These are phyloP conservation scores for Drosophila yakuba DNA, from an alignment of 1,140 invertebrate species.

Conservation along the genomic window DNA sequence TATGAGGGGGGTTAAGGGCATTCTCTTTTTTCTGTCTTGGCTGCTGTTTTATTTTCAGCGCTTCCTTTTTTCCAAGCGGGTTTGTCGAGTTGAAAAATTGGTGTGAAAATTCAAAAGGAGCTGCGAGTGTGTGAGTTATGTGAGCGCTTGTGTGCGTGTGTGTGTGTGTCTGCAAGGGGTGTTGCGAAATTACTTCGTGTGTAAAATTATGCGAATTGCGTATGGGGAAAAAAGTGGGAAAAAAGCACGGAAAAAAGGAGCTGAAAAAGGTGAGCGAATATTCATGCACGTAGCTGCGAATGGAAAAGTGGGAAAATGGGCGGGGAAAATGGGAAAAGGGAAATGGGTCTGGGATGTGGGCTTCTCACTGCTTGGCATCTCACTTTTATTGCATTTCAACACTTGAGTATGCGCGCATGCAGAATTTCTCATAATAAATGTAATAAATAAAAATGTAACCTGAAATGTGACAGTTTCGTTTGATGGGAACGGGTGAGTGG, in stretches of 20 bases:
- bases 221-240: conserved; percentile 42
- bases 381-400: conserved; percentile 83
- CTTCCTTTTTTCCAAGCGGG: conserved; percentile 62
- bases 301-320: conserved; percentile 6
- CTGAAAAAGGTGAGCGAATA: conserved; percentile 72
- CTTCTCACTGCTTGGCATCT: conserved; percentile 58
- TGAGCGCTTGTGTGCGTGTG: conserved; percentile 26
- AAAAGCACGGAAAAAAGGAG: conserved; percentile 29
- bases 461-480: conserved; percentile 80
- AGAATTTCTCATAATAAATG: conserved; percentile 83
- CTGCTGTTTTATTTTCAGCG: conserved; percentile 37
- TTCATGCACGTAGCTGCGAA: conserved; percentile 64
- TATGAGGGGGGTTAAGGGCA: conserved; percentile 20
- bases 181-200: conserved; percentile 82
- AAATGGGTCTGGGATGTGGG: conserved; percentile 25
- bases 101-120: conserved; percentile 84
- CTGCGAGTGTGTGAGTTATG: conserved; percentile 69
- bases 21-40: conserved; percentile 26
- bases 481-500: conserved; percentile 27
- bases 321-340: background rate
- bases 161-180: conserved; percentile 43
- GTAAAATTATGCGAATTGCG: conserved; percentile 83
- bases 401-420: conserved; percentile 77
- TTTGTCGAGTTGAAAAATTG: conserved; percentile 84
- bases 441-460: conserved; percentile 81